A percentile compares a stretch with the other conserved stretches of the same genome.
phyloP scores from a whole-genome alignment of 2,113 vertebrate genomes.

The Labrus mixtus region DNA sequence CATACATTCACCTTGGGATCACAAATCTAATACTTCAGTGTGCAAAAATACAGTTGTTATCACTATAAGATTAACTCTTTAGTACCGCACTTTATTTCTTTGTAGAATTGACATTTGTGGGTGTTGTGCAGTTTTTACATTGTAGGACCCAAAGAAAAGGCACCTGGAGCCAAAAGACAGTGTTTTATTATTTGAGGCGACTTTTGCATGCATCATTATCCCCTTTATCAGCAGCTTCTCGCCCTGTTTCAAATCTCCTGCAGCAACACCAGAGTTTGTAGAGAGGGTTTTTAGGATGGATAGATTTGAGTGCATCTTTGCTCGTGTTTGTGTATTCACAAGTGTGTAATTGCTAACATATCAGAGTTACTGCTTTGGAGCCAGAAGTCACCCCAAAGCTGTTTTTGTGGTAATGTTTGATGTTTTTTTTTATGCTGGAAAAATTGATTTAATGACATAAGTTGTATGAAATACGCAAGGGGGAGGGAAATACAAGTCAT shows the following conservation, averaged over 20 bases:
- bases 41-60: background rate
- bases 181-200: background rate
- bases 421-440: background rate
- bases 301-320: constrained; percentile 14
- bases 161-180: background rate
- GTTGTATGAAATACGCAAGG: background rate
- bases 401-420: background rate
- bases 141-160: background rate
- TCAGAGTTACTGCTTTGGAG: background rate
- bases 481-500: background rate
- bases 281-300: background rate
- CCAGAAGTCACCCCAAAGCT: constrained; percentile 17
- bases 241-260: too few species aligned
- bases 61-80: too few species aligned
- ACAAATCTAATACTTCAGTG: background rate
- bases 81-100: too few species aligned
- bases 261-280: background rate
- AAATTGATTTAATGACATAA: constrained; percentile 17
- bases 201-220: background rate
- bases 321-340: background rate
- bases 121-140: too few species aligned
- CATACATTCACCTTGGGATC: background rate
- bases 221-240: too few species aligned
- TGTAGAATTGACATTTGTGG: too few species aligned
- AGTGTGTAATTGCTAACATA: background rate